These are phyloP conservation scores for Pogonophryne albipinna DNA, from an alignment of 2,797 vertebrate species.

Conservation along the genomic window DNA sequence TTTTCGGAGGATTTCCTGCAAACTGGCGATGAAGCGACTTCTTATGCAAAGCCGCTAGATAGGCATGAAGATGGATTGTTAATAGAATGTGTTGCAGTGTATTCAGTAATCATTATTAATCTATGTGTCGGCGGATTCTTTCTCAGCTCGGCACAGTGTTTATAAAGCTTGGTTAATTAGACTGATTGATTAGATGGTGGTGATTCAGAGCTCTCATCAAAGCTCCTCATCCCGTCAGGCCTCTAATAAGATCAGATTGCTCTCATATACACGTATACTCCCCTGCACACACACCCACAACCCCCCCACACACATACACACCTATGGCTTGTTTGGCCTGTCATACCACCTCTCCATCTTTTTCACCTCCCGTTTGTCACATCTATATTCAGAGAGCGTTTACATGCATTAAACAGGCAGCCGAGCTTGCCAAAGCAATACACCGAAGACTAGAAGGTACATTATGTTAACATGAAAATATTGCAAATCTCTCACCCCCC, in stretches of 20 bases:
- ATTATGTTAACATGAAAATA: constrained; percentile 76
- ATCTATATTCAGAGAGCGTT: constrained; percentile 73
- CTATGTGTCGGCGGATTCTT: constrained; percentile 75
- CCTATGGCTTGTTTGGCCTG: constrained; percentile 57
- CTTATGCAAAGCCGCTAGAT: constrained; percentile 60
- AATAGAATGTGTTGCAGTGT: constrained; percentile 78
- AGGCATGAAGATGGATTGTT: constrained; percentile 71
- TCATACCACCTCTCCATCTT: constrained; percentile 64
- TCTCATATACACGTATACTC: constrained; percentile 61
- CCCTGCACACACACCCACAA: constrained; percentile 14
- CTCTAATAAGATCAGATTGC: constrained; percentile 79
- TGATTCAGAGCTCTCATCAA: constrained; percentile 75
- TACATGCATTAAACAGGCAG: constrained; percentile 67
- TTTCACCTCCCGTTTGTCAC: constrained; percentile 65
- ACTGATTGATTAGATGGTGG: constrained; percentile 83
- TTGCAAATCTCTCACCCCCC: constrained; percentile 60
- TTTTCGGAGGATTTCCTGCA: constrained; percentile 57
- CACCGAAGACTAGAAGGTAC: constrained; percentile 64
- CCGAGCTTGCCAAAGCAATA: constrained; percentile 65
- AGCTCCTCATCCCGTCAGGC: constrained; percentile 72
- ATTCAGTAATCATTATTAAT: constrained; percentile 83
- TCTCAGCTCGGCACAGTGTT: constrained; percentile 73
- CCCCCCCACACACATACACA: constrained; percentile 17
- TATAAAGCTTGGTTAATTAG: constrained; percentile 82
- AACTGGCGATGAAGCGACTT: constrained; percentile 43